Base-by-base conservation (phyloP, 2,113 vertebrate species). In the Epinephelus moara region DNA sequence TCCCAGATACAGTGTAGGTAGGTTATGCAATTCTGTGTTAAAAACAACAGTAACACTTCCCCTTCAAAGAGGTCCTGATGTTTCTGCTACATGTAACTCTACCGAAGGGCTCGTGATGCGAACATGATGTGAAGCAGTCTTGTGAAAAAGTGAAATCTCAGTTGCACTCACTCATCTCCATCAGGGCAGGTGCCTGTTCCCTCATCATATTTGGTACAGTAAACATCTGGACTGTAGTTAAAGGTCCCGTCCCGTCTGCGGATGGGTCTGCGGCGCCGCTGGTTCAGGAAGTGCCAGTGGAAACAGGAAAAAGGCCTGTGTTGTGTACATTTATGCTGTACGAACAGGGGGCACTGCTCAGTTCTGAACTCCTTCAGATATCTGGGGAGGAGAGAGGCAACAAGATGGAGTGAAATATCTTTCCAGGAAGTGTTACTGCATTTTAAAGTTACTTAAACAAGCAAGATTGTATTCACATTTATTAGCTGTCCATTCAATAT, bases 331-430 rank as follows among this genome's bases (percentile, higher is more conserved):
- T 99, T 99, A 90, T 99, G 98, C 85, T 99, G 98, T 68, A 99
- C 98, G 0, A 99, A 99, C 21, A 99, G 96, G 0, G 97, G 97
- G 85, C 98, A 99, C 96, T 99, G 98, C 94, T 99, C 98, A 0
- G 98, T 99, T 82, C 98, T 96, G 93, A 99, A 99, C 80, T 99
- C 98, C 94, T 99, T 99, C 93, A 99, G 96, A 94, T 99, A 99
- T 88, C 98, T 99, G 83, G 0, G 45, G 79, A 59, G 60, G 10
- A 75, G 56, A 21, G 17, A 50, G 30, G 17, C 0, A 83, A 56
- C 12, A 42, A 40, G n/a, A 67, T 4, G 42, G 18, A n/a, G 30
- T 30, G 40, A 19, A 25, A 78, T 5, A 47, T 8, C 50, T 63
- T 14, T 18, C 1, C 18, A 25, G 15, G 40, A 64, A 40, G 4